A percentile compares a stretch with the other conserved stretches of the same genome.
These are phyloP conservation scores for Drosophila aff. DNA, from an alignment of 1,140 invertebrate species.

Conservation along the genomic window DNA sequence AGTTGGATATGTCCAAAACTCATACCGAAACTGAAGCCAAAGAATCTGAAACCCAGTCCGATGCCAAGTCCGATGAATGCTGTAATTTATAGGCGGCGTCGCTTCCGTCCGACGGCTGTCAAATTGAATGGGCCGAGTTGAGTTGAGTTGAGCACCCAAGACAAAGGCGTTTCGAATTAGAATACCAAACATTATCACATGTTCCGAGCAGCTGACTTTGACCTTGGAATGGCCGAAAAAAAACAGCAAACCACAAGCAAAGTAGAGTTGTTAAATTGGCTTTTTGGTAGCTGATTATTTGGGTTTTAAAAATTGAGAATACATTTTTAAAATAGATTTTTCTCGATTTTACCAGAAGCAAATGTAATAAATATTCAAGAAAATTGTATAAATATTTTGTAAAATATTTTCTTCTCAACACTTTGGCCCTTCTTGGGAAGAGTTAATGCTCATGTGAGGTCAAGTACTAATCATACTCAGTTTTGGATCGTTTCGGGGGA, in stretches of 20 bases:
- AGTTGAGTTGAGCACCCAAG: constrained; percentile 35
- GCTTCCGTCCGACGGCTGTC: constrained; percentile 46
- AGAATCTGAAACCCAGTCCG: constrained; percentile 17
- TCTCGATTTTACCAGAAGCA: background rate
- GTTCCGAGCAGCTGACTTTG: constrained; percentile 51
- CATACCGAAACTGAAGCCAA: background rate
- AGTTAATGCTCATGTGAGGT: background rate
- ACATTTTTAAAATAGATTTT: background rate
- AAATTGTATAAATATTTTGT: background rate
- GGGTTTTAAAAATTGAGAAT: background rate
- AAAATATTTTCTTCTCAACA: background rate
- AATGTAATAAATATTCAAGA: background rate
- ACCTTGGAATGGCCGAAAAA: constrained; percentile 42
- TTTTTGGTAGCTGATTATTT: constrained; percentile 5
- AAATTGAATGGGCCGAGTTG: constrained; percentile 42
- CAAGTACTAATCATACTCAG: background rate
- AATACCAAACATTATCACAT: constrained; percentile 58
- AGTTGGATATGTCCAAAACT: constrained; percentile 1
- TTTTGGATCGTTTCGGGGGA: constrained; percentile 3
- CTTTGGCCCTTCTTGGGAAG: background rate
- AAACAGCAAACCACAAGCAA: background rate
- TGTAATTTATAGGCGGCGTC: constrained; percentile 56
- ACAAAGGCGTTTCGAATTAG: constrained; percentile 54
- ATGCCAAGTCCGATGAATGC: constrained; percentile 23
- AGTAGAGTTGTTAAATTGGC: constrained; percentile 15